A percentile compares a stretch with the other conserved stretches of the same genome.
phyloP scores from a whole-genome alignment of 2,888 invertebrate species.

The Pilophorus perplexus region DNA sequence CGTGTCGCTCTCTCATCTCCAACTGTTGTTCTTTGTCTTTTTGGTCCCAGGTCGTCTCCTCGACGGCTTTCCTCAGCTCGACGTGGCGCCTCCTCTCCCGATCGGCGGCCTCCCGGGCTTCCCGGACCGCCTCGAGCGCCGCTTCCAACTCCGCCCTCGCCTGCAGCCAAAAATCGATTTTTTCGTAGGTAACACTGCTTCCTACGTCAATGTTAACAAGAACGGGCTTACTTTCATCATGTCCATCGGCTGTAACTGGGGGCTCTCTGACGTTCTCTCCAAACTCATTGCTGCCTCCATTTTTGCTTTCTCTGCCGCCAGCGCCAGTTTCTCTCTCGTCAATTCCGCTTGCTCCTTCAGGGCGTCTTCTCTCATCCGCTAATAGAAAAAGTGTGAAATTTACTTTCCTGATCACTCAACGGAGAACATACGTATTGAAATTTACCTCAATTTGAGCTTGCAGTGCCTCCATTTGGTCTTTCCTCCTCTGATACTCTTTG shows the following conservation, averaged over 20 bases:
- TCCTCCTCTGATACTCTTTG: conserved; percentile 42
- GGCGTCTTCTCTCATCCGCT: conserved; percentile 31
- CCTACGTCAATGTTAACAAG: no score
- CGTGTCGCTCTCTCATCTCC: conserved; percentile 40
- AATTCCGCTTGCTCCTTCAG: conserved; percentile 43
- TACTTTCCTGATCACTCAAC: not conserved
- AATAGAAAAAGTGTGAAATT: not conserved
- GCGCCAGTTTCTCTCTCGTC: conserved; percentile 43
- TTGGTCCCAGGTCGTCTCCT: conserved; percentile 44
- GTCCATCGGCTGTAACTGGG: conserved; percentile 39
- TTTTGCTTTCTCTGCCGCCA: conserved; percentile 45
- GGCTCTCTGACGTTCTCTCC: conserved; percentile 35
- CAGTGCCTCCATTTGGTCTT: conserved; percentile 38
- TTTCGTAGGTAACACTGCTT: not conserved
- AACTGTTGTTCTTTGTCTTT: conserved; percentile 43
- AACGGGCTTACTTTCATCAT: conserved; percentile 38
- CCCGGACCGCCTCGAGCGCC: conserved; percentile 43
- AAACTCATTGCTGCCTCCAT: conserved; percentile 41
- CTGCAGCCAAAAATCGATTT: conserved; percentile 16
- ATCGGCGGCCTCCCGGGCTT: conserved; percentile 42
- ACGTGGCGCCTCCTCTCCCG: conserved; percentile 41
- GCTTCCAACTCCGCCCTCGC: conserved; percentile 46
- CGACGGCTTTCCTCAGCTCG: conserved; percentile 41
- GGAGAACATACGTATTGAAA: not conserved
- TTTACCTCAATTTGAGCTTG: conserved; percentile 42